Conservation (phyloP, 2,888 invertebrate species). For the Thymelicus sylvestris region DNA sequence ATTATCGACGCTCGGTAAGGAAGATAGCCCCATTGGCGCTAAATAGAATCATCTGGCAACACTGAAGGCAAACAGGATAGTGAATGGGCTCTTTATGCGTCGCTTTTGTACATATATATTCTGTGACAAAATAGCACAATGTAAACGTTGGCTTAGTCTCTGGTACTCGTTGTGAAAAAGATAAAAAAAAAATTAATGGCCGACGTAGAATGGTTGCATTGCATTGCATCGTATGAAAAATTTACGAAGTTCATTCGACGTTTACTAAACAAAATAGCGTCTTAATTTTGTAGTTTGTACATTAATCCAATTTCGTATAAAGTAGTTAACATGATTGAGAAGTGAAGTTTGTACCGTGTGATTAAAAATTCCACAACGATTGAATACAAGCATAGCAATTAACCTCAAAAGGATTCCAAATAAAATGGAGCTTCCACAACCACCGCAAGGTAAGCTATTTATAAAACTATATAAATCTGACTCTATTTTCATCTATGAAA, state of each 20-base stretch:
- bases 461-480: slow-evolving; percentile 6
- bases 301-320: not conserved
- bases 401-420: slow-evolving; percentile 64
- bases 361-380: slow-evolving; percentile 2
- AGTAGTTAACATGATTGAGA: slow-evolving; percentile 19
- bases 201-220: slow-evolving; percentile 7
- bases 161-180: not conserved
- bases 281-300: not conserved
- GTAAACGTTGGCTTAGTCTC: too few species aligned
- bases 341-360: slow-evolving; percentile 13
- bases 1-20: too few species aligned
- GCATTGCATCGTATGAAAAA: slow-evolving; percentile 19
- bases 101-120: too few species aligned
- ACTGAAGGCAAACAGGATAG: too few species aligned
- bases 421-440: slow-evolving; percentile 83
- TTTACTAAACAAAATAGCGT: slow-evolving; percentile 16
- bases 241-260: slow-evolving; percentile 21
- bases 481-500: not conserved
- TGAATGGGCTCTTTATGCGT: too few species aligned
- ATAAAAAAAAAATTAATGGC: slow-evolving; percentile 28
- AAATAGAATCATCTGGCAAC: too few species aligned
- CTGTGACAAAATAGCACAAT: too few species aligned
- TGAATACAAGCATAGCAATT: slow-evolving; percentile 43
- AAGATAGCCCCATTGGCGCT: too few species aligned
- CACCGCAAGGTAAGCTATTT: slow-evolving; percentile 84